phyloP scores from a whole-genome alignment of 2,888 invertebrate species.

The Monoplex corrugatus region DNA sequence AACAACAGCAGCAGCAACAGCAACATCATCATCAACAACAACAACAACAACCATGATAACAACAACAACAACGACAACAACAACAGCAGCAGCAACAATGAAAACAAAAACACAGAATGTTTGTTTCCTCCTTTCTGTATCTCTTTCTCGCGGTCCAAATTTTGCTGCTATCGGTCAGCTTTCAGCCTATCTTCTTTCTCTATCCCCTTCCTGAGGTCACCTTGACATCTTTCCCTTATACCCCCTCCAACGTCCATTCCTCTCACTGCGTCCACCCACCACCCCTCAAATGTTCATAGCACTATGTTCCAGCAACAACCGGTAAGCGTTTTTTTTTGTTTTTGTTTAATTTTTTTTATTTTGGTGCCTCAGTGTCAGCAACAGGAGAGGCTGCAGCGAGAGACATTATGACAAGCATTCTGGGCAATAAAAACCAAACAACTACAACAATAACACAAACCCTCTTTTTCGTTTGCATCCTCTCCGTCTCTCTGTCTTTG shows the following conservation, averaged over 20 bases:
- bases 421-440: too few relatives aligned
- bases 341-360: neutral
- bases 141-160: neutral
- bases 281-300: neutral
- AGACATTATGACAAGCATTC: too few relatives aligned
- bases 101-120: neutral
- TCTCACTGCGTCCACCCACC: neutral
- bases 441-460: too few relatives aligned
- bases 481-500: neutral
- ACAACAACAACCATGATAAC: neutral
- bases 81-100: neutral
- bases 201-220: neutral
- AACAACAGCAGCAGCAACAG: neutral
- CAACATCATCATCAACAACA: neutral
- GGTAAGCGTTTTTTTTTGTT: neutral
- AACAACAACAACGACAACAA: neutral
- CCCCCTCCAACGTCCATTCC: neutral
- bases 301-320: neutral
- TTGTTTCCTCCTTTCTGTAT: neutral
- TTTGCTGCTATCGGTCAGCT: neutral
- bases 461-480: neutral
- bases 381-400: too few relatives aligned
- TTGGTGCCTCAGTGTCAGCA: neutral
- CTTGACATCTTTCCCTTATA: too few relatives aligned
- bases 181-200: neutral